Base-by-base conservation (phyloP, 2,888 invertebrate species). In the Girardia tigrina region DNA sequence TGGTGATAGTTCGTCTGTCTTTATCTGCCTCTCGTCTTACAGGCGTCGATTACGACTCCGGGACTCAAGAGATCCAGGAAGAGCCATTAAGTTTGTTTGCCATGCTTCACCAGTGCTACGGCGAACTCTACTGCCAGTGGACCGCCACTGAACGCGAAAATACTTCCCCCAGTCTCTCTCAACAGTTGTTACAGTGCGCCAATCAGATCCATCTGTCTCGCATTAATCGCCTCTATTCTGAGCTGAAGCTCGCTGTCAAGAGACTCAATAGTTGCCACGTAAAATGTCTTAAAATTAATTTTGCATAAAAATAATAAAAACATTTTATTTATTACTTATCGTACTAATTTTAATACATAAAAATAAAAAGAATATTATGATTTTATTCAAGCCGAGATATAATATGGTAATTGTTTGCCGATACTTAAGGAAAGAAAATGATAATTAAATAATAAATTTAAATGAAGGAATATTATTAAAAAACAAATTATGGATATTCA, bases 1-100 rank as follows among this genome's bases (percentile, higher is more conserved):
- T 76, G 20, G 2, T 42, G n/a, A 70, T 76, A 23, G 29, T n/a
- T 26, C 56, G 12, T 70, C 69, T 74, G 70, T 0, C 75, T 81
- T 81, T 80, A 14, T 80, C 79, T 0, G 76, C 79, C 26, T 81
- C 80, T 4, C 80, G 80, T 26, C 79, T n/a, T 56, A 81, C 81
- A 20, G 82, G 77, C 12, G 70, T 81, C 87, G 89, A 88, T 81
- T 88, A 88, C 85, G 89, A 89, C 82, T 88, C 88, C 76, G 88
- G 89, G 29, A 88, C 88, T 29, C 84, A 88, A 79, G 88, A 89
- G 82, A 86, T 88, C 79, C 88, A 88, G 79, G 88, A 88, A 8
- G 88, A 89, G 79, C 88, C 88, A 29, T 86, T 87, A 79, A 86
- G 86, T 56, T 84, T 88, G 75, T 86, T 86, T 77, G 86, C 85